Evolutionary conservation across 2,113 vertebrate species (phyloP), one percentile per base, ranked within the genome.

Genomic region (Eudyptes chrysolophus): DNA sequence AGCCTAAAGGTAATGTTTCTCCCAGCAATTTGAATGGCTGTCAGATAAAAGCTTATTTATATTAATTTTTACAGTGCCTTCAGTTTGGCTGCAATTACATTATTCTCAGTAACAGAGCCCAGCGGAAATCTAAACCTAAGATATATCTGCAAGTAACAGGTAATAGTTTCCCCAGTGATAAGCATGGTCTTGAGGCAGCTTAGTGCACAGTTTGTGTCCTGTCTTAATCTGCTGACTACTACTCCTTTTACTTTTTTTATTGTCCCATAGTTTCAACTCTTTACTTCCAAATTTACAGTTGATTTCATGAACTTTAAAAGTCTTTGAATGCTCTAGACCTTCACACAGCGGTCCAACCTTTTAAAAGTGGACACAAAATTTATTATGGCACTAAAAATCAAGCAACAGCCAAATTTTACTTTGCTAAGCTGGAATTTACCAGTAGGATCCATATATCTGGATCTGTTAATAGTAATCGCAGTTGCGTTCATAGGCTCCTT

Each of bases 231-330:
- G 71, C 90, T 84, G 89, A 89, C 71, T 69, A 5, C 27, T 34
- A 15, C 58, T 84, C 54, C 25, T 34, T 77, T 51, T 51, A 11
- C n/a, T 44, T 55, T 48, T 55, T 95, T 87, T 75, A 87, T 91
- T 87, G 65, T 81, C 72, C 89, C n/a, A 14, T 10, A 54, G 62
- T 89, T 78, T 44, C 55, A 62, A 30, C 54, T 54, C 61, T 77
- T 66, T 69, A 24, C 36, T 64, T 36, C 72, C 52, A 74, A 58
- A 90, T 80, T 90, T 77, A 71, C 78, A 48, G 34, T 92, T 71
- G 70, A 89, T 93, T 94, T 94, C 55, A 68, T 36, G 62, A 92
- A 79, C 84, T 89, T 90, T 27, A 79, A 81, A 78, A 89, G 96
- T 75, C 66, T 94, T 83, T 48, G 89, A 90, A 71, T 9, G 40